Conservation (phyloP, 2,888 invertebrate species). For the Hypselothyrea guttata region DNA sequence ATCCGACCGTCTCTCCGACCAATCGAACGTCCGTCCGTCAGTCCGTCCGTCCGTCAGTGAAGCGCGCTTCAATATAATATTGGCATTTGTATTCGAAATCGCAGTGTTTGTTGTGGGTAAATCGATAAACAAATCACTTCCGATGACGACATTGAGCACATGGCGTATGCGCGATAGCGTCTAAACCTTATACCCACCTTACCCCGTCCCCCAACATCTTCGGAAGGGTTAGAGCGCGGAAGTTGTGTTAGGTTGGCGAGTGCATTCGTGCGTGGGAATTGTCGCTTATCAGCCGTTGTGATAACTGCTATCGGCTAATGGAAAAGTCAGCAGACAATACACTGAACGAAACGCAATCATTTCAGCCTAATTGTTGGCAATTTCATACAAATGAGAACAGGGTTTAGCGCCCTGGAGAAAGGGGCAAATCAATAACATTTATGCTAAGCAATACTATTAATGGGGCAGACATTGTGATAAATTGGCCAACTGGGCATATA, state of each 20-base stretch:
- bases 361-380: too few relatives aligned
- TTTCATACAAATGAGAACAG: too few relatives aligned
- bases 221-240: constrained; percentile 11
- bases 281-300: constrained; percentile 29
- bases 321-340: too few relatives aligned
- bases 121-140: constrained; percentile 67
- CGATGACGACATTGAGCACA: constrained; percentile 65
- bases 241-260: constrained; percentile 36
- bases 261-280: constrained; percentile 42
- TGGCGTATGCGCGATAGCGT: constrained; percentile 47
- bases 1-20: too few relatives aligned
- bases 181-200: background rate
- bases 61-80: constrained; percentile 29
- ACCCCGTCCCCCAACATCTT: background rate
- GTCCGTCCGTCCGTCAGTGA: constrained; percentile 37
- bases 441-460: too few relatives aligned
- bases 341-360: too few relatives aligned
- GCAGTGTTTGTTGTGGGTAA: constrained; percentile 13
- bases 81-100: constrained; percentile 8
- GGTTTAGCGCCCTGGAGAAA: too few relatives aligned
- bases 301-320: constrained; percentile 15
- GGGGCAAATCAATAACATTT: too few relatives aligned
- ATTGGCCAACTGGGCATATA: background rate
- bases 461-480: background rate
- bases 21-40: too few relatives aligned